Evolutionary conservation across 2,797 vertebrate species (phyloP), one percentile per base, ranked within the genome.

Genomic region (Micromesistius poutassou): DNA sequence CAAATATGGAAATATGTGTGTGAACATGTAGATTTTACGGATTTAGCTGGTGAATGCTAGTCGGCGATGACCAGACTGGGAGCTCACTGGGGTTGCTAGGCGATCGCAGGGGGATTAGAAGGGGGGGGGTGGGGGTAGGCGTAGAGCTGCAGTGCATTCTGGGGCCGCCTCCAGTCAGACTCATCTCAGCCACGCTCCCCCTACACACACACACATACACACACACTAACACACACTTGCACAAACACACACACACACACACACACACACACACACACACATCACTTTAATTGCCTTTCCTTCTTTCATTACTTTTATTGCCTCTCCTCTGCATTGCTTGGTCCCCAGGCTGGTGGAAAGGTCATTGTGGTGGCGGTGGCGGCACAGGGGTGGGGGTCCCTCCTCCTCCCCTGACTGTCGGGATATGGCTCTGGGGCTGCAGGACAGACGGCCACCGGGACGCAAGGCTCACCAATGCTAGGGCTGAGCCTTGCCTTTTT

Each of bases 231-330:
- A 66, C 77, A 62, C 82, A 71, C 50, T 86, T 90, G 90, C 73
- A 76, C 73, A 71, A 73, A 70, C 78, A 66, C 77, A 70, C 76
- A 74, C 66, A 33, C 75, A 70, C 90, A 91, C 73, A 70, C 77
- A 38, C 75, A 81, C 76, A 74, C 33, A 35, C 33, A 35, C 33
- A 35, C 33, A 6, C 33, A 35, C 33, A 35, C 66, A 35, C 75
- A 71, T 85, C 91, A 91, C 91, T 94, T 94, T 95, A 95, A 95
- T 95, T 95, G 94, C 92, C 92, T 94, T 92, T 91, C 88, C 93
- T 93, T 93, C 93, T 94, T 94, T 94, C 93, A 94, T 94, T 94
- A 92, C 88, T 90, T 94, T 94, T 94, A 94, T 95, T 94, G 93
- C 92, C 90, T 94, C 90, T 93, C 85, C 89, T 93, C 92, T 94